These are phyloP conservation scores for Trachemys scripta DNA, from an alignment of 2,113 vertebrate genomes.

Conservation along the genomic window DNA sequence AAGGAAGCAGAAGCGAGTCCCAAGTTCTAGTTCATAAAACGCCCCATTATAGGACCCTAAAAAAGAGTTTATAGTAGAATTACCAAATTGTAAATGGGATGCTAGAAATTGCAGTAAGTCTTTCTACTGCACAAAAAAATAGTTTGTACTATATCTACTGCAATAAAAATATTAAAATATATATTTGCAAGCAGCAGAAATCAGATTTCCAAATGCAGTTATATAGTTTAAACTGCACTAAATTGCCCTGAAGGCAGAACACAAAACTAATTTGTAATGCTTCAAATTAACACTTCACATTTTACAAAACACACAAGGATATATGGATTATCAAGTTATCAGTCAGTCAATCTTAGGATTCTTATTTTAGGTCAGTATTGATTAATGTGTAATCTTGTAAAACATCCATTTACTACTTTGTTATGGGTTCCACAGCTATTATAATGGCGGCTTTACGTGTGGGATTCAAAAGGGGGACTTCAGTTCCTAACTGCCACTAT, in stretches of 20 bases:
- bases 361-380: too few relatives aligned
- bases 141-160: background rate
- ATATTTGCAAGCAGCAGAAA: background rate
- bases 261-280: background rate
- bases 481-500: too few relatives aligned
- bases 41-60: background rate
- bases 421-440: too few relatives aligned
- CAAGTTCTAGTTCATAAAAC: slow-evolving; percentile 4
- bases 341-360: too few relatives aligned
- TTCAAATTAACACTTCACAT: background rate
- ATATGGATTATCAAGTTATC: too few relatives aligned
- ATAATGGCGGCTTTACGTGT: too few relatives aligned
- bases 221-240: background rate
- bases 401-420: too few relatives aligned
- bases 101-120: background rate
- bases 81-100: background rate
- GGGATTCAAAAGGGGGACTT: too few relatives aligned
- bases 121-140: background rate
- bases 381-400: too few relatives aligned
- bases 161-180: slow-evolving; percentile 5
- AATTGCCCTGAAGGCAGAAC: background rate
- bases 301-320: too few relatives aligned
- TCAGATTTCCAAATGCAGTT: background rate
- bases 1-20: background rate
- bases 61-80: background rate